phyloP scores from a whole-genome alignment of 2,797 vertebrate species.

The Spea hammondii region DNA sequence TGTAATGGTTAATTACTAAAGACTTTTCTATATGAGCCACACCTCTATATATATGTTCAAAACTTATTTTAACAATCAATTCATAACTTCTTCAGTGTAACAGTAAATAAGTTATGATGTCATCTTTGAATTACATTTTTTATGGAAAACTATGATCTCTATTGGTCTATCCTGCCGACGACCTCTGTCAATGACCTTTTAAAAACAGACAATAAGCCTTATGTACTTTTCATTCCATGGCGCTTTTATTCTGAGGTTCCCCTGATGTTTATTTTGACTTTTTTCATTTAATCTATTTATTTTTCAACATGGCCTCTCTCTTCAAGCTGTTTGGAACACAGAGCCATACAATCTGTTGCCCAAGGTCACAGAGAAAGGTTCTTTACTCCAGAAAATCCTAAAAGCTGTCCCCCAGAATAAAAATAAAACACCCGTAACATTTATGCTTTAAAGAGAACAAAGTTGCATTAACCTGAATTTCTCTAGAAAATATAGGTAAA shows the following conservation, averaged over 20 bases:
- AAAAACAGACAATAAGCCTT: background rate
- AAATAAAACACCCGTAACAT: too few relatives aligned
- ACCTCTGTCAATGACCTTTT: background rate
- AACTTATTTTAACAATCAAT: too few relatives aligned
- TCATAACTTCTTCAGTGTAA: background rate
- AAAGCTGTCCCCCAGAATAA: too few relatives aligned
- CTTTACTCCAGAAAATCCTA: too few relatives aligned
- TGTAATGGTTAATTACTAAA: too few relatives aligned
- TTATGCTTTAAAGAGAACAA: background rate
- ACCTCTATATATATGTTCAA: too few relatives aligned
- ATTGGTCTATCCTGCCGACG: too few relatives aligned
- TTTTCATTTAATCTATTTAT: conserved; percentile 1
- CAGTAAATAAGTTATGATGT: background rate
- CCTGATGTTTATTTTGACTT: background rate
- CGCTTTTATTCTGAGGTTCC: background rate
- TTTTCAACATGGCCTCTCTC: background rate
- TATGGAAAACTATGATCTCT: background rate
- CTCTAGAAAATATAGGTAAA: background rate
- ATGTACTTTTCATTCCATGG: background rate
- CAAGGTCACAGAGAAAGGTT: background rate
- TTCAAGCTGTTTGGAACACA: background rate
- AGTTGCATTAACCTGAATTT: background rate
- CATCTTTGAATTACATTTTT: background rate
- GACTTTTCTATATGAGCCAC: too few relatives aligned
- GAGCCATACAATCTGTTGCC: background rate